These are phyloP conservation scores for Epinephelus awoara DNA, from an alignment of 2,797 vertebrate species.

Conservation along the genomic window DNA sequence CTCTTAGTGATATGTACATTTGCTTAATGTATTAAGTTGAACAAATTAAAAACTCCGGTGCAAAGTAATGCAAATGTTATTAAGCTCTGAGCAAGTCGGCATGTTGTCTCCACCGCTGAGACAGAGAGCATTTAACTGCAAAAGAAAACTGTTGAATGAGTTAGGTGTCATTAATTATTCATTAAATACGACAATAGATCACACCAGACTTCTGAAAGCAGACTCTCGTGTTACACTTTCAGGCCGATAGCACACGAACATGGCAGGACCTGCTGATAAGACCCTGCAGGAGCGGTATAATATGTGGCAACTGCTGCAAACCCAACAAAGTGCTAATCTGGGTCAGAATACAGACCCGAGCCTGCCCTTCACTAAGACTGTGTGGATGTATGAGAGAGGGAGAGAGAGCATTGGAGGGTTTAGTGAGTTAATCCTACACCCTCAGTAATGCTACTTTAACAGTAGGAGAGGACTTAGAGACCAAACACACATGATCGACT, in stretches of 20 bases:
- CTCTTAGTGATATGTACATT: background rate
- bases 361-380: slow-evolving; percentile 58
- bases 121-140: slow-evolving; percentile 26
- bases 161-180: slow-evolving; percentile 61
- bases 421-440: slow-evolving; percentile 77
- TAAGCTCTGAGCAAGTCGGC: background rate
- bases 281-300: slow-evolving; percentile 6
- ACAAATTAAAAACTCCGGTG: background rate
- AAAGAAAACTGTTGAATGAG: slow-evolving; percentile 44
- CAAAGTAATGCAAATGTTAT: slow-evolving; percentile 17
- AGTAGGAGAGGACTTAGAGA: slow-evolving; percentile 73
- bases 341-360: slow-evolving; percentile 58
- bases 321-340: slow-evolving; percentile 56
- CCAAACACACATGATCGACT: slow-evolving; percentile 72
- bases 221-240: slow-evolving; percentile 41
- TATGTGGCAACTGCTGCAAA: slow-evolving; percentile 29
- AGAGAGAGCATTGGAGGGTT: slow-evolving; percentile 49
- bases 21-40: background rate
- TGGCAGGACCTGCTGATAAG: slow-evolving; percentile 1
- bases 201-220: slow-evolving; percentile 40
- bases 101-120: slow-evolving; percentile 1
- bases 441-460: slow-evolving; percentile 76
- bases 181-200: slow-evolving; percentile 57
- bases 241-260: slow-evolving; percentile 11
- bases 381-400: slow-evolving; percentile 46